Percentiles rank a stretch among this genome's conserved stretches.
phyloP scores from a whole-genome alignment of 2,113 vertebrate genomes.

The Nycticorax nycticorax region DNA sequence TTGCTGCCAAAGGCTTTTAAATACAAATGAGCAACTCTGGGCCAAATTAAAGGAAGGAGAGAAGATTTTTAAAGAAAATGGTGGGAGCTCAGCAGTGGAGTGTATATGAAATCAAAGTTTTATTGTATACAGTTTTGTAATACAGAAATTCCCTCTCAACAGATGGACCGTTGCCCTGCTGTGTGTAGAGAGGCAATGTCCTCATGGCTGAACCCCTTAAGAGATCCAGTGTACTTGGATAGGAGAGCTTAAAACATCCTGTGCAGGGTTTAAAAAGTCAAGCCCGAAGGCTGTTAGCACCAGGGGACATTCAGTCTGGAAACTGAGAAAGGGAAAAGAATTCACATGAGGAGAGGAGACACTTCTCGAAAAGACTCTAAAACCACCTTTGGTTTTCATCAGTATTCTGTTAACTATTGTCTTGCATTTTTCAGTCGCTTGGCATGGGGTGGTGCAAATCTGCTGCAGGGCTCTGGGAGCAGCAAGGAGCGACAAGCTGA shows the following conservation, averaged over 20 bases:
- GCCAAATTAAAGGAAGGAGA: background rate
- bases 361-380: background rate
- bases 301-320: background rate
- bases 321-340: background rate
- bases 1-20: background rate
- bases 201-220: background rate
- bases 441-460: background rate
- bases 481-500: background rate
- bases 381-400: background rate
- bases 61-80: background rate
- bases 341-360: background rate
- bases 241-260: background rate
- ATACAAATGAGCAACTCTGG: background rate
- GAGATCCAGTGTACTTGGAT: background rate
- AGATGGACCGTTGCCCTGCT: background rate
- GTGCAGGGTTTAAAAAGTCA: background rate
- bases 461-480: fast-evolving
- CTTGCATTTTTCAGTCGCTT: background rate
- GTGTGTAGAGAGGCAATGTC: background rate
- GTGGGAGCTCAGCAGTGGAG: background rate
- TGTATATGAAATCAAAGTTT: background rate
- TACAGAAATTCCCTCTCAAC: background rate
- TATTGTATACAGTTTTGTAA: background rate
- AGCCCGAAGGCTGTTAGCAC: background rate
- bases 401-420: background rate